Evolutionary conservation across 2,888 invertebrate genomes (phyloP).

Genomic region (Melipona bicolor): DNA sequence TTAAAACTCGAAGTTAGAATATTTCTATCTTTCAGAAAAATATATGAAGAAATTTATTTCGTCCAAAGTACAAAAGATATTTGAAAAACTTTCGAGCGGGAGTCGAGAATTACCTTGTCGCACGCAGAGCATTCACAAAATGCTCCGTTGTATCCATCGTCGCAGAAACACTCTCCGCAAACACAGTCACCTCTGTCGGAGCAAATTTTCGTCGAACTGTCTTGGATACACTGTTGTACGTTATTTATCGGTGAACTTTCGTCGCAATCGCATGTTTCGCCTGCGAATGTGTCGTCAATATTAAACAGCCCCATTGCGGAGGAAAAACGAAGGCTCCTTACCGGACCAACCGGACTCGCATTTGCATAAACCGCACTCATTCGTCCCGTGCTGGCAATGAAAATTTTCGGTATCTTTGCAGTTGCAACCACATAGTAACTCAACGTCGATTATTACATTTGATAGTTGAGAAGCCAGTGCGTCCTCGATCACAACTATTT

Average conservation of each 20-base stretch:
- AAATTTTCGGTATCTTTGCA: constrained; percentile 85
- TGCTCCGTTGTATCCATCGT: constrained; percentile 86
- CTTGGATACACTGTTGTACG: constrained; percentile 85
- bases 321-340: constrained; percentile 31
- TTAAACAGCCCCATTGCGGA: background rate
- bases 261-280: constrained; percentile 87
- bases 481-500: constrained; percentile 89
- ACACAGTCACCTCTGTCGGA: constrained; percentile 91
- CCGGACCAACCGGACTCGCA: constrained; percentile 88
- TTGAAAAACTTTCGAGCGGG: too few species aligned
- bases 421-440: constrained; percentile 90
- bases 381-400: constrained; percentile 85
- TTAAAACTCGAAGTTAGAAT: too few species aligned
- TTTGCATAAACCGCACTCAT: constrained; percentile 88
- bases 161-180: constrained; percentile 91
- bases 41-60: too few species aligned
- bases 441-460: constrained; percentile 88
- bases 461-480: constrained; percentile 89
- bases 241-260: constrained; percentile 84
- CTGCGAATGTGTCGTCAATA: constrained; percentile 69
- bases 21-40: too few species aligned
- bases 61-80: too few species aligned
- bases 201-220: constrained; percentile 86
- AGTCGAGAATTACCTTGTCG: constrained; percentile 81
- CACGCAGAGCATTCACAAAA: constrained; percentile 88